Conservation (phyloP, 2,113 vertebrate genomes). For the Anoplopoma fimbria region DNA sequence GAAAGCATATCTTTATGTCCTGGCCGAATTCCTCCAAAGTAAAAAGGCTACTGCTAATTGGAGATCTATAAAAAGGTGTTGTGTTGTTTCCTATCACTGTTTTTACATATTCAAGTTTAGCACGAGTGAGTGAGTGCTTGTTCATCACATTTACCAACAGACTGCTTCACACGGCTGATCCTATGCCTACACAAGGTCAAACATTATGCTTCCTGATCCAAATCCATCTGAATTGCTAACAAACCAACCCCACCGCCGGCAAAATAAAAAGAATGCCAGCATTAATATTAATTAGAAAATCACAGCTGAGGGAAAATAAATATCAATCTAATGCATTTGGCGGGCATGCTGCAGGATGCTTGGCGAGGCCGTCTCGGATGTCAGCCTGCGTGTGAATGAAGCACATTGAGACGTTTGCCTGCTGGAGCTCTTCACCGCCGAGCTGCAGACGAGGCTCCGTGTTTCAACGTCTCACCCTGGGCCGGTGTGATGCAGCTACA, state of each 20-base stretch:
- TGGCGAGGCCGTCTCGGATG: conserved; percentile 37
- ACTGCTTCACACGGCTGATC: conserved; percentile 29
- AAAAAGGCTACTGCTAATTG: background rate
- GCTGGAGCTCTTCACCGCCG: background rate
- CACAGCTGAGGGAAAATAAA: conserved; percentile 55
- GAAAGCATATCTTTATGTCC: background rate
- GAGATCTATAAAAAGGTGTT: conserved; percentile 1
- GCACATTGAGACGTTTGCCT: conserved; percentile 4
- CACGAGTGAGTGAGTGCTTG: conserved; percentile 4
- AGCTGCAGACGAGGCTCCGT: conserved; percentile 27
- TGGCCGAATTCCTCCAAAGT: background rate
- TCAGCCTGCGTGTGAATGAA: background rate
- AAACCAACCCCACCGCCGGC: conserved; percentile 46
- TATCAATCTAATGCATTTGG: conserved; percentile 50
- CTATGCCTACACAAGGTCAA: conserved; percentile 41
- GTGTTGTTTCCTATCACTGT: background rate
- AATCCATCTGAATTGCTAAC: conserved; percentile 60
- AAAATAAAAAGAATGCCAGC: conserved; percentile 47
- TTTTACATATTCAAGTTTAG: conserved; percentile 3
- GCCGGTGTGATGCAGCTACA: background rate
- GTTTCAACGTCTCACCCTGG: conserved; percentile 24
- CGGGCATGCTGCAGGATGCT: conserved; percentile 50
- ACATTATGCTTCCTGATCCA: conserved; percentile 52
- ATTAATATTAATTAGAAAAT: conserved; percentile 79
- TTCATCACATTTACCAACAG: conserved; percentile 36